phyloP scores from a whole-genome alignment of 2,888 invertebrate species.

The Heliconius erato region DNA sequence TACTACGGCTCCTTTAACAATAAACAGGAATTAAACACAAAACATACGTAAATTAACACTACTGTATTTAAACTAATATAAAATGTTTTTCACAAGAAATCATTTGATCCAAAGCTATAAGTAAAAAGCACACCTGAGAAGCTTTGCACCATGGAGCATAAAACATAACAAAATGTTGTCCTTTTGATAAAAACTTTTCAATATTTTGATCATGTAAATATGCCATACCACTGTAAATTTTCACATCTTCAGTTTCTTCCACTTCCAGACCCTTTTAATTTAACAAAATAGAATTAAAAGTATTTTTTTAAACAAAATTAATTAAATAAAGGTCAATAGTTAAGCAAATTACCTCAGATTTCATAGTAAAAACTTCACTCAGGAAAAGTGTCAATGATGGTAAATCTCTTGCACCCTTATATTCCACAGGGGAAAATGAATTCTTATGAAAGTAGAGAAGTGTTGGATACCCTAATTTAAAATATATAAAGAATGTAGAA shows the following conservation, averaged over 20 bases:
- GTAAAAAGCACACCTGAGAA: slow-evolving; percentile 88
- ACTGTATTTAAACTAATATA: too few relatives aligned
- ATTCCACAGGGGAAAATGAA: slow-evolving; percentile 89
- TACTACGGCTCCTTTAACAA: too few relatives aligned
- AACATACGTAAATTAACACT: too few relatives aligned
- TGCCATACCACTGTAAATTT: slow-evolving; percentile 87
- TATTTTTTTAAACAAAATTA: neutral
- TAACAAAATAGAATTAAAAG: slow-evolving; percentile 43
- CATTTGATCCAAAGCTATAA: neutral
- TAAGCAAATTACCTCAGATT: slow-evolving; percentile 54
- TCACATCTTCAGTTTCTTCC: slow-evolving; percentile 77
- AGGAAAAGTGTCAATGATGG: slow-evolving; percentile 91
- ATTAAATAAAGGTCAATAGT: neutral
- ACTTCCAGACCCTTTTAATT: slow-evolving; percentile 56
- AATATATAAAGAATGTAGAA: slow-evolving; percentile 1
- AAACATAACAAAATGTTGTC: slow-evolving; percentile 95
- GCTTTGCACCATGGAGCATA: slow-evolving; percentile 97
- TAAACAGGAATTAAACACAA: too few relatives aligned
- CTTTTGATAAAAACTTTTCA: slow-evolving; percentile 88
- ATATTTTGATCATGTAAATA: slow-evolving; percentile 92
- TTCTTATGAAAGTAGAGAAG: slow-evolving; percentile 91
- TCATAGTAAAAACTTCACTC: slow-evolving; percentile 86
- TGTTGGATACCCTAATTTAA: slow-evolving; percentile 86
- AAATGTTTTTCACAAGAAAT: too few relatives aligned
- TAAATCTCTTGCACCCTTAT: slow-evolving; percentile 91